A percentile compares a stretch with the other conserved stretches of the same genome.
These are phyloP conservation scores for Fragum whitleyi DNA, from an alignment of 2,888 invertebrate species.

Conservation along the genomic window DNA sequence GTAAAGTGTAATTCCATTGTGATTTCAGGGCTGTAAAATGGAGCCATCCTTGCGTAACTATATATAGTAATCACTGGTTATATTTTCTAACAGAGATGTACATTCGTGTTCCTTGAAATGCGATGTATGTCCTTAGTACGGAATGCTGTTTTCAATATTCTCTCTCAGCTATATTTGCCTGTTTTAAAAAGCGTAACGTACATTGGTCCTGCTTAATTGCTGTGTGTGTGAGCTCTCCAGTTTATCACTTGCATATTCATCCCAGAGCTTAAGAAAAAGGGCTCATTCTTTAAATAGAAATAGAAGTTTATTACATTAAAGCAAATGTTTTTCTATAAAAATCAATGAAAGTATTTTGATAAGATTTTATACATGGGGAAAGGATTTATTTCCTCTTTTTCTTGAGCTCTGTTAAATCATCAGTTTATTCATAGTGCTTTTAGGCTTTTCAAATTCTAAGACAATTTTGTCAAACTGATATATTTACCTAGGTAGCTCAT, in stretches of 20 bases:
- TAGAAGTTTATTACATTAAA: too few species aligned
- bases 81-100: constrained; percentile 65
- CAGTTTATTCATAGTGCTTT: constrained; percentile 61
- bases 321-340: too few species aligned
- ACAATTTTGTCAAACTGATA: constrained; percentile 24
- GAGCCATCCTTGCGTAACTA: constrained; percentile 66
- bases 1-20: constrained; percentile 51
- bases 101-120: constrained; percentile 49
- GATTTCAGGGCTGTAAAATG: constrained; percentile 63
- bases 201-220: constrained; percentile 66
- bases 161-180: constrained; percentile 62
- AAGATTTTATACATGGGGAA: too few species aligned
- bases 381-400: too few species aligned
- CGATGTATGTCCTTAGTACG: constrained; percentile 64
- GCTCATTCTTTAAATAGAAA: too few species aligned
- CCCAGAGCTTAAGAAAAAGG: too few species aligned
- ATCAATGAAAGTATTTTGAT: too few species aligned
- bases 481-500: constrained; percentile 12
- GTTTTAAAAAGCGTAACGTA: constrained; percentile 62
- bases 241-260: constrained; percentile 62
- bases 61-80: constrained; percentile 67
- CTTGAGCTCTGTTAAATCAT: constrained; percentile 41
- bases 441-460: constrained; percentile 22
- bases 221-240: constrained; percentile 67
- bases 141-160: constrained; percentile 66